phyloP scores from a whole-genome alignment of 2,888 invertebrate genomes.

The Chloromyia formosa region DNA sequence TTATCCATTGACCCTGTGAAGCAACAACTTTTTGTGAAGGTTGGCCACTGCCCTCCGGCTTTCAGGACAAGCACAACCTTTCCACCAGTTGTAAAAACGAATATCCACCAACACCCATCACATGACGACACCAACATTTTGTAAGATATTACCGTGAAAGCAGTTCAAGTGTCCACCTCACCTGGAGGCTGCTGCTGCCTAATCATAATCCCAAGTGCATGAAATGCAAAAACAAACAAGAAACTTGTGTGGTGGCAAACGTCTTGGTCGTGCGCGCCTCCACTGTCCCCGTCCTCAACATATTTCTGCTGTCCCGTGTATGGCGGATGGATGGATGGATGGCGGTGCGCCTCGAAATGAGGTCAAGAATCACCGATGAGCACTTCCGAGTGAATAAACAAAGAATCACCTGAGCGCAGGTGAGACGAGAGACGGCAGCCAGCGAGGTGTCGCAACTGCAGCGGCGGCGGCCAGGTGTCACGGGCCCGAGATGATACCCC shows the following conservation, averaged over 20 bases:
- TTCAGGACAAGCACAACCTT: too few relatives aligned
- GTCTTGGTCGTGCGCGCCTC: neutral
- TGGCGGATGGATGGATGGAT: neutral
- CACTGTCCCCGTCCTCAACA: too few relatives aligned
- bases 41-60: too few relatives aligned
- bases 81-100: too few relatives aligned
- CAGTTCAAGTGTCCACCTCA: neutral
- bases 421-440: neutral
- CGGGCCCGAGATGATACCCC: too few relatives aligned
- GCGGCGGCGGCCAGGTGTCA: too few relatives aligned
- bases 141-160: neutral
- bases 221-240: neutral
- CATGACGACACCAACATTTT: too few relatives aligned
- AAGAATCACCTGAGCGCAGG: conserved; percentile 22
- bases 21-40: too few relatives aligned
- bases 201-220: neutral
- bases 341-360: conserved; percentile 18
- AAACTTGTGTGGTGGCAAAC: neutral
- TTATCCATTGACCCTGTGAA: too few relatives aligned
- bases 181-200: neutral
- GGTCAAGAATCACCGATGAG: conserved; percentile 25
- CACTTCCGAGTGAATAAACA: conserved; percentile 32
- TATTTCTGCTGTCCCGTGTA: too few relatives aligned
- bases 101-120: too few relatives aligned
- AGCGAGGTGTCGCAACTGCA: neutral